Base-by-base conservation (phyloP, 2,888 invertebrate species). In the Spialia ferax region DNA sequence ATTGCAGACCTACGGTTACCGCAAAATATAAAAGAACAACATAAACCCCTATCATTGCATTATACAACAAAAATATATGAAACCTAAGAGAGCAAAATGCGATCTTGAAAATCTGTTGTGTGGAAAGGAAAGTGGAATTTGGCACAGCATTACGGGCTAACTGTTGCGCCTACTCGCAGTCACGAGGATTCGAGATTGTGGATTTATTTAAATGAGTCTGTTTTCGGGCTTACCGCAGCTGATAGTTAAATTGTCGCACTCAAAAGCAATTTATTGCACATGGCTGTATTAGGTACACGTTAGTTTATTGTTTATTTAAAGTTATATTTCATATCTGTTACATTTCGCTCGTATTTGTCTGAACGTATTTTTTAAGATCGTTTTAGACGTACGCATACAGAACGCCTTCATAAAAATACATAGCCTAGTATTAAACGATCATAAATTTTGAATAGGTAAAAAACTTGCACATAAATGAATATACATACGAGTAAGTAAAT, bases 161-260 rank as follows among this genome's bases (percentile, higher is more conserved):
- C 89, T 89, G 90, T 90, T 90, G 90, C 90, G 84, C 76, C 76
- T 75, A 72, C 76, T 72, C 77, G 54, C 50, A 72, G 76, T 72
- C 77, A 55, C 50, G 71, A 73, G 13, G n/a, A 15, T n/a, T 57
- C 11, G 72, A 76, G 74, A 78, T 76, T 74, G 74, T 64, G 72
- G 56, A 57, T 57, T 32, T 56, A 35, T 56, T 56, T 56, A 56
- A 56, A 56, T 35, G 35, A 56, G 35, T 4, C 48, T 48, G 18
- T 29, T 11, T 55, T 45, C 45, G 22, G 26, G 52, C n/a, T 23
- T 52, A 26, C 7, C 23, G 23, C 2, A 26, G 2, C 23, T 52
- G n/a, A 26, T 52, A 48, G 48, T 20, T 48, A 48, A 20, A 48
- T 48, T 45, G 18, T 18, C 0, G 48, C 3, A 20, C 45, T 48